Evolutionary conservation across 2,113 vertebrate genomes (phyloP).

Genomic region (Lanius collurio): DNA sequence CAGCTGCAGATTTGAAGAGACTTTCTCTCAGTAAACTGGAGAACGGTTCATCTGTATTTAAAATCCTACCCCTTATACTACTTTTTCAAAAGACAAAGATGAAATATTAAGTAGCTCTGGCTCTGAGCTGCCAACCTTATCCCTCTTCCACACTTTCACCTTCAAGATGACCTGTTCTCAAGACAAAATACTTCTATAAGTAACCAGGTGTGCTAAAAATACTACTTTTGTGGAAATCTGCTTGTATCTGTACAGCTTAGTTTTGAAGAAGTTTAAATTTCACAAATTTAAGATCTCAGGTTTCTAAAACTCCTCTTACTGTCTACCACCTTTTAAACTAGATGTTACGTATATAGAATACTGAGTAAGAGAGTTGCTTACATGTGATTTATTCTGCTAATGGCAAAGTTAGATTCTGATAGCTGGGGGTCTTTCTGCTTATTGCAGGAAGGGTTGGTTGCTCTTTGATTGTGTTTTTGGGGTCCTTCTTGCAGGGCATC

Average conservation of each 20-base stretch:
- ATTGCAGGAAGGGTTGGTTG: no score
- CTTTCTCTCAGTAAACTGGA: background rate
- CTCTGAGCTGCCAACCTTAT: background rate
- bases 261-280: background rate
- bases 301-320: background rate
- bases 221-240: background rate
- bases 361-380: background rate
- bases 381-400: background rate
- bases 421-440: background rate
- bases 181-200: background rate
- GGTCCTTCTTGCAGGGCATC: background rate
- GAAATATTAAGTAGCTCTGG: background rate
- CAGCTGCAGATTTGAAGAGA: background rate
- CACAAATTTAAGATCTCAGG: background rate
- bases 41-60: background rate
- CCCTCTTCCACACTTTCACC: background rate
- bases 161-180: background rate
- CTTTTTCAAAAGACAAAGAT: background rate
- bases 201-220: background rate
- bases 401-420: background rate
- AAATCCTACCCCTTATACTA: background rate
- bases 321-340: background rate
- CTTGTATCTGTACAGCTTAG: background rate
- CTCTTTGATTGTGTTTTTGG: background rate
- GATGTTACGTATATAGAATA: fast-evolving